phyloP scores from a whole-genome alignment of 1,140 invertebrate genomes.

The Cyphomyrmex costatus region DNA sequence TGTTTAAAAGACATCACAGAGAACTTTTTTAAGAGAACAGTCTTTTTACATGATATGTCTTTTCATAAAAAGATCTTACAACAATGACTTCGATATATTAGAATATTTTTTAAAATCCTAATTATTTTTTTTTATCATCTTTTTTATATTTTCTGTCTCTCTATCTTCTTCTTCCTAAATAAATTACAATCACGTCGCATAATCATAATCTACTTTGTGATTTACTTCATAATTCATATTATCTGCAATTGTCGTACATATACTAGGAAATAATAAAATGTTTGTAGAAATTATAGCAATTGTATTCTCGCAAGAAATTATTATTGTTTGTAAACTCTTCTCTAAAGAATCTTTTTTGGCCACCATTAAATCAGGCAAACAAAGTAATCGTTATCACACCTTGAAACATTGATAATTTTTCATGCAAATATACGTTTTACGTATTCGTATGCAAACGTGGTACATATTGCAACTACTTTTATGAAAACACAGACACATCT shows the following conservation, averaged over 20 bases:
- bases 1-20: neutral
- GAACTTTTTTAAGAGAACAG: neutral
- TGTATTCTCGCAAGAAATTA: neutral
- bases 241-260: neutral
- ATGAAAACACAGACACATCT: neutral
- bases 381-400: slow-evolving; percentile 6
- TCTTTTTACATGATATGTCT: neutral
- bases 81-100: neutral
- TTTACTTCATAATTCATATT: neutral
- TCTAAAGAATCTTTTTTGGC: neutral
- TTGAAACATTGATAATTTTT: slow-evolving; percentile 9
- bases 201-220: neutral
- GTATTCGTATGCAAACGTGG: neutral
- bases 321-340: slow-evolving; percentile 44
- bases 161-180: neutral
- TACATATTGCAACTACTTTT: slow-evolving; percentile 13
- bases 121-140: neutral
- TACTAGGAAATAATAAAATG: neutral
- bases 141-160: neutral
- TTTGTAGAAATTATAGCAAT: neutral
- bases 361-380: neutral
- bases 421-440: neutral
- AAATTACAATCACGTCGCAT: neutral
- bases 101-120: neutral
- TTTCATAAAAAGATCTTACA: too few relatives aligned